Conservation (phyloP, 1,140 invertebrate genomes). For the Callitettix versicolor region DNA sequence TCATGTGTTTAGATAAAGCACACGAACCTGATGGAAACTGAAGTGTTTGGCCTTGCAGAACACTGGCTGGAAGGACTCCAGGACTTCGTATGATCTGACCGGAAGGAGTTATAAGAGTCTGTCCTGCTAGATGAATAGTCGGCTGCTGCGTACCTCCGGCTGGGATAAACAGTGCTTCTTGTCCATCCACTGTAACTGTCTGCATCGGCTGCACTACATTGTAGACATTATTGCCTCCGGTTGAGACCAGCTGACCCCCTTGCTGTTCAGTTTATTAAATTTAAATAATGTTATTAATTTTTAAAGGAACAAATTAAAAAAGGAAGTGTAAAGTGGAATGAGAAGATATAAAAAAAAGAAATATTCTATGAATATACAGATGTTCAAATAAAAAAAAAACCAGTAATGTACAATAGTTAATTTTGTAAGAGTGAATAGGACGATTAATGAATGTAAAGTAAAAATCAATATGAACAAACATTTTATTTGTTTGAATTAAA, state of each 20-base stretch:
- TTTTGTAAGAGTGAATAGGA: too few species aligned
- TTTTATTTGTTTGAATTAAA: too few species aligned
- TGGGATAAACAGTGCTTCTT: constrained; percentile 68
- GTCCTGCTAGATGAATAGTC: constrained; percentile 26
- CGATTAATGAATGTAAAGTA: too few species aligned
- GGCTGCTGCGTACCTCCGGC: constrained; percentile 17
- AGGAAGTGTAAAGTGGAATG: too few species aligned
- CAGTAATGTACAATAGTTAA: too few species aligned
- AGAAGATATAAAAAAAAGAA: too few species aligned
- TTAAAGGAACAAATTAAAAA: too few species aligned
- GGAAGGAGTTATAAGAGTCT: constrained; percentile 40
- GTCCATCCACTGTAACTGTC: constrained; percentile 83
- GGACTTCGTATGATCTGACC: constrained; percentile 54
- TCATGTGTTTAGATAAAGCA: too few species aligned
- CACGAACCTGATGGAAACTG: constrained; percentile 36
- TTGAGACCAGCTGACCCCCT: constrained; percentile 34
- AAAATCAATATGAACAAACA: too few species aligned
- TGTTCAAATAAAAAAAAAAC: too few species aligned
- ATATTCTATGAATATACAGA: too few species aligned
- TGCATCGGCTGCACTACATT: constrained; percentile 62
- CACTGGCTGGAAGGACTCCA: constrained; percentile 37
- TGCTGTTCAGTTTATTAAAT: constrained; percentile 36
- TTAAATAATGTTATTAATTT: too few species aligned
- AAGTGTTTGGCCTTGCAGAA: constrained; percentile 42
- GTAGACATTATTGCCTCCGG: constrained; percentile 45